These are phyloP conservation scores for Rallus crepitans DNA, from an alignment of 2,797 vertebrate genomes.

Conservation along the genomic window DNA sequence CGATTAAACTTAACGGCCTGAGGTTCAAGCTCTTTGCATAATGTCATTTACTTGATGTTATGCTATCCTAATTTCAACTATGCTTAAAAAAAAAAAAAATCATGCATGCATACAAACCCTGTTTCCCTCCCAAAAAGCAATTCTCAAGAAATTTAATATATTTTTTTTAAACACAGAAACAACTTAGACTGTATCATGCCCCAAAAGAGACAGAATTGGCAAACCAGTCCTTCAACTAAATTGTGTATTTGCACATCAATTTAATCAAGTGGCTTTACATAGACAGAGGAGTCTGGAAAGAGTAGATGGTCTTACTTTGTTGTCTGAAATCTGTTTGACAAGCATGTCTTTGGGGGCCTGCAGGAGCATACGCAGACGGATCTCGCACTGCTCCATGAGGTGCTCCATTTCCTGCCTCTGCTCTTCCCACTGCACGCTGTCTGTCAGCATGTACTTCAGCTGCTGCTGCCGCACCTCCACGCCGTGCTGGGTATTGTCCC, in stretches of 20 bases:
- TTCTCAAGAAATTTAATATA: neutral
- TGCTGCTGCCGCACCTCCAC: constrained; percentile 90
- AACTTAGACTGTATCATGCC: neutral
- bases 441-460: constrained; percentile 89
- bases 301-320: constrained; percentile 83
- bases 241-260: neutral
- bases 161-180: neutral
- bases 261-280: neutral
- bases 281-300: neutral
- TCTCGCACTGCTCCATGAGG: constrained; percentile 88
- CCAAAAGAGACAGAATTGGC: neutral
- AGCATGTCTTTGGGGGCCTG: constrained; percentile 87
- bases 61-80: neutral
- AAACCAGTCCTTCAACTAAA: neutral
- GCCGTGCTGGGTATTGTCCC: constrained; percentile 92
- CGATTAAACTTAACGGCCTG: neutral
- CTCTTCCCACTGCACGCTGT: constrained; percentile 93
- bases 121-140: neutral
- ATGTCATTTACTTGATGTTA: neutral
- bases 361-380: constrained; percentile 83
- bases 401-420: constrained; percentile 86
- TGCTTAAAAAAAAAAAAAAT: neutral
- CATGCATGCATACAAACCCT: neutral
- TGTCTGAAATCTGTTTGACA: constrained; percentile 88
- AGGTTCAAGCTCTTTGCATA: neutral